phyloP scores from a whole-genome alignment of 2,888 invertebrate species.

The Apomyelois bistriatella region DNA sequence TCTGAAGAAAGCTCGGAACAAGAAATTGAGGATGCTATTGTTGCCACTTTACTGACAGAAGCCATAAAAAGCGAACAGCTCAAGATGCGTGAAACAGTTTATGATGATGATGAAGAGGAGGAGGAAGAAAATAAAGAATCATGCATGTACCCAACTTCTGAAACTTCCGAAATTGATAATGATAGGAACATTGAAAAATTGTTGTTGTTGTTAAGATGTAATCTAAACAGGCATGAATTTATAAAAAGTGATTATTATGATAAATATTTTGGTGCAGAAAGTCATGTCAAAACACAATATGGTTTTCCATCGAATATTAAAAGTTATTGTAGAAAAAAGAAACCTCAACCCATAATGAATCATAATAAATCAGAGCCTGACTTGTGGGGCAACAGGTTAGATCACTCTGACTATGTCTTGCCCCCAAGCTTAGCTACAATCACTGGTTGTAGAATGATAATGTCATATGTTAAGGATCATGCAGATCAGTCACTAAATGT shows the following conservation, averaged over 20 bases:
- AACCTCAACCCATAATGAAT: constrained; percentile 5
- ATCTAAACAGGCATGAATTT: constrained; percentile 39
- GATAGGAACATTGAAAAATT: constrained; percentile 43
- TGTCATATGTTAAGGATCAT: constrained; percentile 32
- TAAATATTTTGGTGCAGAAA: constrained; percentile 35
- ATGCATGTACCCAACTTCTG: background rate
- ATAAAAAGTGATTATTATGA: constrained; percentile 29
- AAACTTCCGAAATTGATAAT: constrained; percentile 21
- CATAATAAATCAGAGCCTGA: constrained; percentile 32
- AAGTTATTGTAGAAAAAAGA: constrained; percentile 49
- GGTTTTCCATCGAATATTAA: constrained; percentile 37
- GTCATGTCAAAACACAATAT: constrained; percentile 21
- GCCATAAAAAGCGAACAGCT: constrained; percentile 31
- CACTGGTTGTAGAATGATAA: constrained; percentile 52
- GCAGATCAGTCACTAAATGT: constrained; percentile 20
- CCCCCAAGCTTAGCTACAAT: constrained; percentile 59
- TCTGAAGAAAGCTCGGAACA: constrained; percentile 38
- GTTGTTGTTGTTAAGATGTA: constrained; percentile 47
- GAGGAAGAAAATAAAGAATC: background rate
- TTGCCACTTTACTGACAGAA: constrained; percentile 44
- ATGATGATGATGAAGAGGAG: background rate
- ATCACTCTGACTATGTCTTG: constrained; percentile 38
- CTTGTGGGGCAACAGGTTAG: constrained; percentile 47
- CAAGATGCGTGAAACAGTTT: constrained; percentile 2
- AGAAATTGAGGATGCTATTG: constrained; percentile 53